Percentiles rank a stretch among this genome's conserved stretches.
Evolutionary conservation across 2,113 vertebrate genomes (phyloP).

Genomic region (Picathartes gymnocephalus): DNA sequence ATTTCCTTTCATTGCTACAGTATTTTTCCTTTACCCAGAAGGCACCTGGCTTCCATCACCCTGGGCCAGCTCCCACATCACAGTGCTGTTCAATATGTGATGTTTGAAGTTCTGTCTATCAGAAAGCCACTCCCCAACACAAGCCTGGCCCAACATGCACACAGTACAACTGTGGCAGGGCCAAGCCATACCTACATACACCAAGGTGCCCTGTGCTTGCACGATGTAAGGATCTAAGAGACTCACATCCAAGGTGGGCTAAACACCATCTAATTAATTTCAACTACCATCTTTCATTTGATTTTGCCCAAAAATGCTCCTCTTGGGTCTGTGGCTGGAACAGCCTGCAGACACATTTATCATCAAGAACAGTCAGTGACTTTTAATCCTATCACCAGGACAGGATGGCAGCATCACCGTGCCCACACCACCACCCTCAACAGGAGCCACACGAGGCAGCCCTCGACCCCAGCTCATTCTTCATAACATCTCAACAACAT

Average conservation of each 20-base stretch:
- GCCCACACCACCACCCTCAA: background rate
- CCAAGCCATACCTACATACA: background rate
- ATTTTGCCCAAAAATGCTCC: background rate
- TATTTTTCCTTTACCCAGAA: background rate
- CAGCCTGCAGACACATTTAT: background rate
- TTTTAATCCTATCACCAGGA: background rate
- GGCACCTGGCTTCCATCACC: background rate
- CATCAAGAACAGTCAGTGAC: background rate
- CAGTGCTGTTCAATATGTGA: fast-evolving
- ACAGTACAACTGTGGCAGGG: fast-evolving
- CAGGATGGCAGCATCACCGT: background rate
- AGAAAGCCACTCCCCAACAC: background rate
- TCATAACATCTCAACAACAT: background rate
- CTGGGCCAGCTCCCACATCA: background rate
- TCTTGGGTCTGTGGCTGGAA: background rate
- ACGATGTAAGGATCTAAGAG: fast-evolving
- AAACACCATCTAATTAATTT: background rate
- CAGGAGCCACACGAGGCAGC: background rate
- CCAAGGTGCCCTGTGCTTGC: fast-evolving
- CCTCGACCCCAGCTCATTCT: background rate
- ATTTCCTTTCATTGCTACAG: background rate
- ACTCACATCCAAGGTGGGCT: background rate
- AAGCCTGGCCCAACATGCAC: background rate
- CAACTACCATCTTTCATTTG: background rate
- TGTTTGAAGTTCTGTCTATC: background rate